Evolutionary conservation across 1,140 invertebrate species (phyloP).

Genomic region (Hylaeus anthracinus): DNA sequence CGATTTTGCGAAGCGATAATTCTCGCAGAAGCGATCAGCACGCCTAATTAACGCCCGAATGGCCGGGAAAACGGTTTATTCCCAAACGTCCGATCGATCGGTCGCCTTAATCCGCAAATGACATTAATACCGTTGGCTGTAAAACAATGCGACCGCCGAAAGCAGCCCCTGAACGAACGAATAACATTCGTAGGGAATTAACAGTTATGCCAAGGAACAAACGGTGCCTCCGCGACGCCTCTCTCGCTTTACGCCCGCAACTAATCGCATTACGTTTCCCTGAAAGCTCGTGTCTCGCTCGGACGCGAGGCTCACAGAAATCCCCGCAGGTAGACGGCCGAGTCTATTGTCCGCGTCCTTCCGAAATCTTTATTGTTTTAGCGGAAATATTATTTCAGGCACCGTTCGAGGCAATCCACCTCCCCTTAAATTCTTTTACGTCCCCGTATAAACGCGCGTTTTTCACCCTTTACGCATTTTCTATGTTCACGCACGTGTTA

Average conservation of each 20-base stretch:
- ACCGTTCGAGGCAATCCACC: conserved; percentile 3
- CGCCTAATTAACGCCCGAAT: conserved; percentile 17
- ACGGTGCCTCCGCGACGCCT: conserved; percentile 10
- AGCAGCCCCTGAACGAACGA: conserved; percentile 15
- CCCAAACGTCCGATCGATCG: conserved; percentile 30
- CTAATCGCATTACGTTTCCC: conserved; percentile 59
- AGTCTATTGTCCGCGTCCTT: conserved; percentile 33
- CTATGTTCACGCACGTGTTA: neutral
- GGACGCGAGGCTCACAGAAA: conserved; percentile 41
- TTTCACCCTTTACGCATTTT: conserved; percentile 31
- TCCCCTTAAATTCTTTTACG: conserved; percentile 8
- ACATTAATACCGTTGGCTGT: conserved; percentile 35
- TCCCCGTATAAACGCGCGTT: conserved; percentile 2
- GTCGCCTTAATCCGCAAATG: conserved; percentile 27
- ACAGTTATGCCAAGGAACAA: conserved; percentile 45
- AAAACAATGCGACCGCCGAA: conserved; percentile 21
- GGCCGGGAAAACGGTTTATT: conserved; percentile 17
- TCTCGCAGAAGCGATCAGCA: neutral
- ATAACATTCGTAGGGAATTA: conserved; percentile 51
- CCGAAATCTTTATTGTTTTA: conserved; percentile 54
- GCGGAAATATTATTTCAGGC: conserved; percentile 58
- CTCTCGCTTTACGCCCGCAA: conserved; percentile 38
- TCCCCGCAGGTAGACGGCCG: conserved; percentile 45
- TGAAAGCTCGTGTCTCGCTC: conserved; percentile 36
- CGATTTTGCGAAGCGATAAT: conserved; percentile 1